Evolutionary conservation across 2,888 invertebrate species (phyloP), one percentile per base, ranked within the genome.

Genomic region (Leptogaster cylindrica): DNA sequence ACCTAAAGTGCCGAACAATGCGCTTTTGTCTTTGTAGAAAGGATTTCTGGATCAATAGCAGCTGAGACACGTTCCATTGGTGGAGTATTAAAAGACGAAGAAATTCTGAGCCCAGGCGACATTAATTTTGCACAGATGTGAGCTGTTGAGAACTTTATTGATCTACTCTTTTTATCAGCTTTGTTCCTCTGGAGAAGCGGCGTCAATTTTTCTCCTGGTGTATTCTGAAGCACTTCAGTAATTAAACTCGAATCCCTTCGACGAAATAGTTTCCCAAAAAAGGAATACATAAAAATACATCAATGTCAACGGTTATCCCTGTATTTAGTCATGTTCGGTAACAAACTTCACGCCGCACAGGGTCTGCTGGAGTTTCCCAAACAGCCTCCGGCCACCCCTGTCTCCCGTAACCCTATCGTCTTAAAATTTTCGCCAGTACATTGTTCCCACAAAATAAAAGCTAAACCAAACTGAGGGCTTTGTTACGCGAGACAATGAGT

Each of bases 401-500:
- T 31, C 8, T 7, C 31, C 31, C 6, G 31, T 8, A 10, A 31
- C 44, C 8, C 12, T 50, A 10, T 20, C 3, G 20, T 18, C 3
- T 33, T 55, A 20, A 12, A 33, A 25, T 18, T 31, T 12, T 20
- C 20, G 36, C 20, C 3, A 36, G 55, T 39, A 16, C 39, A 5
- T 55, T 14, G 5, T 10, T 25, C 39, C 58, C 3, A 14, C 4
- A 51, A 1, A 39, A 58, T 58, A 58, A 58, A 58, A 27, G 58
- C 10, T 23, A 20, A 36, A 25, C 8, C 31, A 12, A 55, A 46
- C 33, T 41, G 44, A 44, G 28, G 33, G 44, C 44, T 61, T 61
- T 61, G 44, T 61, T 61, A 20, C 44, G 5, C 44, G 41, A 61
- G 61, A 41, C 61, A 61, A 61, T 61, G 61, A 61, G 61, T 61